phyloP scores from a whole-genome alignment of 2,797 vertebrate genomes.

The Sebastes goodei region DNA sequence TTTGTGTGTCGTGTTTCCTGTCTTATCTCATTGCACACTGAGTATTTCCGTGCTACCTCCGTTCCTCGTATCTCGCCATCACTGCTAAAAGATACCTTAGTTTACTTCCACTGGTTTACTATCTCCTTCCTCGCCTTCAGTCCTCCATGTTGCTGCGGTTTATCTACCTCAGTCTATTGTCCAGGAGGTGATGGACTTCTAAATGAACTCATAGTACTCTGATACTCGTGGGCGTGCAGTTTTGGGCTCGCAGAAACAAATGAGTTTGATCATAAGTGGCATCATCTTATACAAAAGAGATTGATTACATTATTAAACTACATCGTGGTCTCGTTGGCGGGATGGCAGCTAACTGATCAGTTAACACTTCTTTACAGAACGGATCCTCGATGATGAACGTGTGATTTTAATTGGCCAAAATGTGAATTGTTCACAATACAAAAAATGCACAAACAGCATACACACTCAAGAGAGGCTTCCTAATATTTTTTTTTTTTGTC shows the following conservation, averaged over 20 bases:
- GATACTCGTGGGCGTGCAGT: not conserved
- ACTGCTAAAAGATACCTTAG: not conserved
- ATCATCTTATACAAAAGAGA: not conserved
- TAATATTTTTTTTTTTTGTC: slow-evolving; percentile 20
- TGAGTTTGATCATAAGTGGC: not conserved
- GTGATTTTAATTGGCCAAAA: not conserved
- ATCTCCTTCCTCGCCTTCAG: not conserved
- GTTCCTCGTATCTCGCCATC: slow-evolving; percentile 1
- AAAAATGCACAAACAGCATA: not conserved
- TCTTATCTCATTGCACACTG: not conserved
- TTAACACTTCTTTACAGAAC: not conserved
- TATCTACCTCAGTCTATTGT: slow-evolving; percentile 28
- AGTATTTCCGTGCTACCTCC: slow-evolving; percentile 12
- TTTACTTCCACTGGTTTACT: not conserved
- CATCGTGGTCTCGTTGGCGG: not conserved
- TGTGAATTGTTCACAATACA: not conserved
- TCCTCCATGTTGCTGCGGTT: not conserved
- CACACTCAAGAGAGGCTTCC: not conserved
- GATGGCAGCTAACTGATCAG: not conserved
- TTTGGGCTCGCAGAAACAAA: not conserved
- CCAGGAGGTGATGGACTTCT: slow-evolving; percentile 13
- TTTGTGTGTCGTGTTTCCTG: not conserved
- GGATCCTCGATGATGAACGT: not conserved
- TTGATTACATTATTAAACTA: not conserved
- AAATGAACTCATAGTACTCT: slow-evolving; percentile 7